Evolutionary conservation across 2,113 vertebrate species (phyloP).

Genomic region (Odocoileus hemionus): DNA sequence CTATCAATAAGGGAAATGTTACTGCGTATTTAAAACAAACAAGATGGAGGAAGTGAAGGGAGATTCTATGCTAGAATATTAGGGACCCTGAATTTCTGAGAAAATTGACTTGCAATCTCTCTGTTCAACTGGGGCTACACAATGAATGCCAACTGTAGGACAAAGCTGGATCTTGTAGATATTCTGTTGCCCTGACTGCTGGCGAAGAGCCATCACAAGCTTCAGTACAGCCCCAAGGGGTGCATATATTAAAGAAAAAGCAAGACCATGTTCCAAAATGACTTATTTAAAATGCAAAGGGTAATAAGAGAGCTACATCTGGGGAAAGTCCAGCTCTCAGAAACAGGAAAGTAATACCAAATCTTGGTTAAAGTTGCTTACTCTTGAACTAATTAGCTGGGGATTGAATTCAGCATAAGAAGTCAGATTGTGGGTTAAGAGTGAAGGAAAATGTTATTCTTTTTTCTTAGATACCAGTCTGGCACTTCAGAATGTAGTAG

Average conservation of each 20-base stretch:
- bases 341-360: conserved; percentile 63
- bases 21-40: conserved; percentile 12
- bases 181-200: conserved; percentile 1
- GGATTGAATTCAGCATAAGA: conserved; percentile 55
- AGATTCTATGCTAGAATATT: not conserved
- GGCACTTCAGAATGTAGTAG: conserved; percentile 47
- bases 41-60: not conserved
- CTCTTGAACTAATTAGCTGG: conserved; percentile 68
- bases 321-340: conserved; percentile 57
- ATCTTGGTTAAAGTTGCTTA: conserved; percentile 64
- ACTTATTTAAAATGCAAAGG: conserved; percentile 70
- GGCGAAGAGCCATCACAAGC: conserved; percentile 64
- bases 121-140: not conserved
- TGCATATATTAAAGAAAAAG: conserved; percentile 68
- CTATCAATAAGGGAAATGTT: not conserved
- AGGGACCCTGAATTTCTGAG: conserved; percentile 15
- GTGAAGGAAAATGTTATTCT: conserved; percentile 60
- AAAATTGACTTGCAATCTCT: conserved; percentile 6
- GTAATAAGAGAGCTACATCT: conserved; percentile 61
- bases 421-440: conserved; percentile 54
- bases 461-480: conserved; percentile 50
- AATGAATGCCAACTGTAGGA: not conserved
- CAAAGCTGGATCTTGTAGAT: conserved; percentile 1
- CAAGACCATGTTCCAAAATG: conserved; percentile 48
- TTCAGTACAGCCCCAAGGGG: conserved; percentile 42